Conservation (phyloP, 2,888 invertebrate genomes). For the Sesia bembeciformis region DNA sequence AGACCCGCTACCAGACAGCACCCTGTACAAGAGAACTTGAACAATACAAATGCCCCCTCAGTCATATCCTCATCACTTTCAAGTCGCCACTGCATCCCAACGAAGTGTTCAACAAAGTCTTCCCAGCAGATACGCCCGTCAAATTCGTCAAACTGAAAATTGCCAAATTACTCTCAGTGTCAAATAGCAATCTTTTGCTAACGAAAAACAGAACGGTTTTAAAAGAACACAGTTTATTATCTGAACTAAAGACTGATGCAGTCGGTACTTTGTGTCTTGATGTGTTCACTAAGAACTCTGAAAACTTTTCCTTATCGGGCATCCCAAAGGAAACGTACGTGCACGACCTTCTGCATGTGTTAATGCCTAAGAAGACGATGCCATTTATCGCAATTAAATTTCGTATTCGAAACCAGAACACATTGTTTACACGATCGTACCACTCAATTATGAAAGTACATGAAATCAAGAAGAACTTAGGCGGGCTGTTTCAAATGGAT, state of each 20-base stretch:
- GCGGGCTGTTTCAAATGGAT: constrained; percentile 71
- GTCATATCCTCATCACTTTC: constrained; percentile 55
- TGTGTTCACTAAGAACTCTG: constrained; percentile 58
- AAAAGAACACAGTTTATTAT: constrained; percentile 47
- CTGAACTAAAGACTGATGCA: constrained; percentile 51
- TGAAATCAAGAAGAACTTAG: constrained; percentile 76
- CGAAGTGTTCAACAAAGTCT: constrained; percentile 56
- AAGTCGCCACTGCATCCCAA: constrained; percentile 51
- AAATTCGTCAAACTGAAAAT: constrained; percentile 60
- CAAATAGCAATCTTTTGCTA: constrained; percentile 49
- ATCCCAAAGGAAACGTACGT: constrained; percentile 60
- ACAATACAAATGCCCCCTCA: constrained; percentile 50
- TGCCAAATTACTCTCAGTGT: constrained; percentile 49
- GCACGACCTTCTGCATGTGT: constrained; percentile 49
- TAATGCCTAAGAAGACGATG: constrained; percentile 52
- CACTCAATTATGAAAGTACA: constrained; percentile 67
- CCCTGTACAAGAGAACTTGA: constrained; percentile 47
- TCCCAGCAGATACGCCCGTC: constrained; percentile 54
- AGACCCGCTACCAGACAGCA: constrained; percentile 45
- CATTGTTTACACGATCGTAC: constrained; percentile 67
- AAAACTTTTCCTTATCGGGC: constrained; percentile 45
- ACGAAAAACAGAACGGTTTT: constrained; percentile 59
- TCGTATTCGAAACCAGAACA: constrained; percentile 49
- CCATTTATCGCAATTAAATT: constrained; percentile 67
- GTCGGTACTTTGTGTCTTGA: constrained; percentile 55